Evolutionary conservation across 2,797 vertebrate species (phyloP).

Genomic region (Anabacerthia variegaticeps): DNA sequence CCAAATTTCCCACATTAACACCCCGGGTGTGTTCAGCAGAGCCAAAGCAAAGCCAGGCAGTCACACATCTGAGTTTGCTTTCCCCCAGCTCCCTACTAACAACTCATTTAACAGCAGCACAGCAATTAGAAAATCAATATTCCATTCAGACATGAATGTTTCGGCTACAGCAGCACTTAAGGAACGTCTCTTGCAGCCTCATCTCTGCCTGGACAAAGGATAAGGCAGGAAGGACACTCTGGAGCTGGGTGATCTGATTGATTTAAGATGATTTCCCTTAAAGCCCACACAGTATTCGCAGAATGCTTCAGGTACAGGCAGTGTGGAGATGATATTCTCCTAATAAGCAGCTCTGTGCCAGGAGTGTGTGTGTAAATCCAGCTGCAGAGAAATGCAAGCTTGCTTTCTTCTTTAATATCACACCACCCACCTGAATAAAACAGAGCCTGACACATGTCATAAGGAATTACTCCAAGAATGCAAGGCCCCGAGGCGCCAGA

Average conservation of each 20-base stretch:
- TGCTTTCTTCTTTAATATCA: slow-evolving; percentile 51
- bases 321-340: background rate
- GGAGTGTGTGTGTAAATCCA: background rate
- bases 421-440: slow-evolving; percentile 69
- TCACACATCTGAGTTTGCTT: slow-evolving; percentile 43
- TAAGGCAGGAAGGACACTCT: background rate
- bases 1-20: slow-evolving; percentile 35
- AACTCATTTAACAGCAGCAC: slow-evolving; percentile 74
- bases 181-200: background rate
- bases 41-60: slow-evolving; percentile 50
- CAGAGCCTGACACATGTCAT: slow-evolving; percentile 68
- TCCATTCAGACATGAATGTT: slow-evolving; percentile 28
- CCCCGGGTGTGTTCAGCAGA: slow-evolving; percentile 33
- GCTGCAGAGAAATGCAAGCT: slow-evolving; percentile 39
- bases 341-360: slow-evolving; percentile 45
- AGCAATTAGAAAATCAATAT: slow-evolving; percentile 77
- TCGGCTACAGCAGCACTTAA: slow-evolving; percentile 25
- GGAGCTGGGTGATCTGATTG: background rate
- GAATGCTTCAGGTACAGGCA: background rate
- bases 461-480: slow-evolving; percentile 54
- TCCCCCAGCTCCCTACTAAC: slow-evolving; percentile 32
- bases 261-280: background rate
- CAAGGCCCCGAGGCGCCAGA: slow-evolving; percentile 38
- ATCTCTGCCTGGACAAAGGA: background rate
- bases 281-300: background rate